These are phyloP conservation scores for Masnerella sp. DNA, from an alignment of 2,888 invertebrate genomes.

Conservation along the genomic window DNA sequence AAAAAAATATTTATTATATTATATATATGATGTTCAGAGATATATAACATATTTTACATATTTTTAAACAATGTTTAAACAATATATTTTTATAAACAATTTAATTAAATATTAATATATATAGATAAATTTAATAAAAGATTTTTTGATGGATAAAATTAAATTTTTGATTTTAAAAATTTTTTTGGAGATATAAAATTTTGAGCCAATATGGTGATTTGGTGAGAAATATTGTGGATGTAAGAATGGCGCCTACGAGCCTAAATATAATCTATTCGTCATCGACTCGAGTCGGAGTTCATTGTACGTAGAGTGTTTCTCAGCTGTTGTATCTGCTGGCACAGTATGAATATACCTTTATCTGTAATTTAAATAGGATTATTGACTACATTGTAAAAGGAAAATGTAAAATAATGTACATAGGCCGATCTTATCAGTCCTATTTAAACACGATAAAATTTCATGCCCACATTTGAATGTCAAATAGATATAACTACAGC, in stretches of 20 bases:
- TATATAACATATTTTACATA: too few species aligned
- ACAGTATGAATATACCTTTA: slow-evolving; percentile 50
- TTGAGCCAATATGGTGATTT: slow-evolving; percentile 10
- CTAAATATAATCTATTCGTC: slow-evolving; percentile 59
- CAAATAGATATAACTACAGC: too few species aligned
- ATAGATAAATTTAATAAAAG: too few species aligned
- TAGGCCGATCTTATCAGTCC: neutral
- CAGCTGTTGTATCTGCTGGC: slow-evolving; percentile 50
- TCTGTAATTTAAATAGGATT: slow-evolving; percentile 53
- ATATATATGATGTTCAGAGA: neutral
- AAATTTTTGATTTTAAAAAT: too few species aligned
- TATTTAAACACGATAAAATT: too few species aligned
- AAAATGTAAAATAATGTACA: slow-evolving; percentile 10
- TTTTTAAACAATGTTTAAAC: too few species aligned
- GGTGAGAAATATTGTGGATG: slow-evolving; percentile 36
- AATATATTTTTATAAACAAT: too few species aligned
- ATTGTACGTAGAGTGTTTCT: slow-evolving; percentile 51
- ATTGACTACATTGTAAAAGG: slow-evolving; percentile 20
- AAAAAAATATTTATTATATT: too few species aligned
- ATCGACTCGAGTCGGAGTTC: slow-evolving; percentile 51
- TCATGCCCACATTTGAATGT: too few species aligned
- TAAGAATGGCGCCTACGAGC: slow-evolving; percentile 48
- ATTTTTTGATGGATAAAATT: too few species aligned
- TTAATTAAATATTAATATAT: too few species aligned
- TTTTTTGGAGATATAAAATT: too few species aligned